Percentiles rank a stretch among this genome's conserved stretches.
These are phyloP conservation scores for Sylvia atricapilla DNA, from an alignment of 2,113 vertebrate genomes.

Conservation along the genomic window DNA sequence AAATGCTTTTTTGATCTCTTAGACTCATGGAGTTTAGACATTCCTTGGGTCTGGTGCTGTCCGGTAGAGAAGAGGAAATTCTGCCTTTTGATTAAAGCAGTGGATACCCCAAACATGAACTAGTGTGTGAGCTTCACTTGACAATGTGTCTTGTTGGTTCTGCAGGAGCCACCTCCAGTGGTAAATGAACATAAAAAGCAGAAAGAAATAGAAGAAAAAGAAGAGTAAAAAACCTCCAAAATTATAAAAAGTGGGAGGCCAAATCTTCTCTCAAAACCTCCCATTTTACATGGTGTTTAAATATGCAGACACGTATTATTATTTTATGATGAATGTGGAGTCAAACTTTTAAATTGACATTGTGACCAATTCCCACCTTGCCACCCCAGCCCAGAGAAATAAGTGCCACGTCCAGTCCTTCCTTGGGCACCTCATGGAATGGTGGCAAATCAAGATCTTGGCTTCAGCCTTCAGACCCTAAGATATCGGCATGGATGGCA, in stretches of 20 bases:
- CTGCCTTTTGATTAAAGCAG: not conserved
- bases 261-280: not conserved
- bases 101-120: not conserved
- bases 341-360: not conserved
- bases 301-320: not conserved
- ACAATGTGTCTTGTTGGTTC: not conserved
- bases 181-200: not conserved
- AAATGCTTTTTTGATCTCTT: conserved; percentile 35
- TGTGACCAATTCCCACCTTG: not conserved
- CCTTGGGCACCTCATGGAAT: too few relatives aligned
- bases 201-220: not conserved
- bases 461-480: not conserved
- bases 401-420: not conserved
- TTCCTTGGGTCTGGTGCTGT: not conserved
- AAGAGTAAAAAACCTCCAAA: not conserved
- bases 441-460: not conserved
- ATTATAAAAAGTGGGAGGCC: rapidly evolving
- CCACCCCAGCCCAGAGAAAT: not conserved
- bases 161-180: not conserved
- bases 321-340: not conserved
- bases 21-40: not conserved
- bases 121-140: not conserved
- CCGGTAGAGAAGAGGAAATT: conserved; percentile 1
- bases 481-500: not conserved
- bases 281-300: not conserved